Base-by-base conservation (phyloP, 2,797 vertebrate genomes). In the Neosilurus mollespiculum region DNA sequence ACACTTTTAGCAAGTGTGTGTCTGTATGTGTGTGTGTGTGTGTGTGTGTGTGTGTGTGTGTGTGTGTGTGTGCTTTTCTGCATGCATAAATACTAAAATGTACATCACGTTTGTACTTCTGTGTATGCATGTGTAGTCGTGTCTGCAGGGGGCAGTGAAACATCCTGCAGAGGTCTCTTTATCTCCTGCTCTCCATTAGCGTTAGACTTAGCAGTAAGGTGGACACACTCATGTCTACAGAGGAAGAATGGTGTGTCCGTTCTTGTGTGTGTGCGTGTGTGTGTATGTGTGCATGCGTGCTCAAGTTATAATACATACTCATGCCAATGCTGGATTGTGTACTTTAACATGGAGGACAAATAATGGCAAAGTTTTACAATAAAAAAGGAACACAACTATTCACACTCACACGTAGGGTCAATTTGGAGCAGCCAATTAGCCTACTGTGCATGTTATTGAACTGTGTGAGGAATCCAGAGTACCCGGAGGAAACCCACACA, bases 11-110 rank as follows among this genome's bases (percentile, higher is more conserved):
- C 16, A 37, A 97, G 94, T 90, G 93, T 96, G 96, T 96, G 94
- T 94, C 94, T 61, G 69, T 22, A 16, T 8, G 59, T 59, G 54
- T 22, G 61, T 16, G 94, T 90, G 93, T 96, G 96, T 95, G 94
- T 94, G 94, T 34, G 43, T 18, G 18, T 26, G 82, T 66, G 94
- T 90, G 93, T 96, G 96, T 96, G 94, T 94, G 94, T 26, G n/a
- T 15, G 37, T 15, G 34, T 72, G 96, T 97, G n/a, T n/a, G n/a
- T n/a, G n/a, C n/a, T n/a, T n/a, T n/a, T 96, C 96, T 94, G 96
- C 96, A 97, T 98, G 96, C 97, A 94, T 90, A 93, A 96, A 96
- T 20, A 43, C 34, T 43, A 3, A 69, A 11, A 37, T 96, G 94
- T 94, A n/a, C n/a, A n/a, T n/a, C n/a, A n/a, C n/a, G 94, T 54